Conservation (phyloP, 2,888 invertebrate genomes). For the Capitulum mitella region DNA sequence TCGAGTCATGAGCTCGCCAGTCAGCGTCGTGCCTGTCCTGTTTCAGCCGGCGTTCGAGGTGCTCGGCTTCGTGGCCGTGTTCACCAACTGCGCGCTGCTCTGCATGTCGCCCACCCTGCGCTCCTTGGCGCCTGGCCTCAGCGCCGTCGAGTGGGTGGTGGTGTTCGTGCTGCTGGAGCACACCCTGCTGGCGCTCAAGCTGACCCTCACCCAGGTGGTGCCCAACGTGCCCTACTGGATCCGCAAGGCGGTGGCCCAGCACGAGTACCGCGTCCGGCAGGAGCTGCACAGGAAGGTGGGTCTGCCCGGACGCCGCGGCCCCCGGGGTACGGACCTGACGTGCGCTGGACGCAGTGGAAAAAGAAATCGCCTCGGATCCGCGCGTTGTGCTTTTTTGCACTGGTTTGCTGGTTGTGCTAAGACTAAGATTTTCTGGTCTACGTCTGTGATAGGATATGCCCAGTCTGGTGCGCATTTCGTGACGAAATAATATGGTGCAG, state of each 20-base stretch:
- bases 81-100: conserved; percentile 66
- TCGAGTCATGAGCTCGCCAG: no score
- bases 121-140: conserved; percentile 44
- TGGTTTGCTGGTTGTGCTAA: no score
- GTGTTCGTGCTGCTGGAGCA: conserved; percentile 50
- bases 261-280: conserved; percentile 33
- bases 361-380: background rate
- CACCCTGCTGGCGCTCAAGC: conserved; percentile 32
- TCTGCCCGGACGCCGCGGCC: no score
- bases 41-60: conserved; percentile 59
- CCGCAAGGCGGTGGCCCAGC: conserved; percentile 33
- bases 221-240: conserved; percentile 35
- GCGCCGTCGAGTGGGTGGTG: conserved; percentile 50
- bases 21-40: no score
- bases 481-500: no score
- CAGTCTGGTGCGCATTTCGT: no score
- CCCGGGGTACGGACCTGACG: background rate
- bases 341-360: no score
- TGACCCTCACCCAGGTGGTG: conserved; percentile 32
- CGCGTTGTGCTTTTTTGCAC: no score
- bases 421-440: no score
- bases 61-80: conserved; percentile 58
- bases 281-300: conserved; percentile 34
- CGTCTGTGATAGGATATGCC: no score
- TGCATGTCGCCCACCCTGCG: conserved; percentile 60